phyloP scores from a whole-genome alignment of 2,888 invertebrate species.

The Gisinianus flammeolus region DNA sequence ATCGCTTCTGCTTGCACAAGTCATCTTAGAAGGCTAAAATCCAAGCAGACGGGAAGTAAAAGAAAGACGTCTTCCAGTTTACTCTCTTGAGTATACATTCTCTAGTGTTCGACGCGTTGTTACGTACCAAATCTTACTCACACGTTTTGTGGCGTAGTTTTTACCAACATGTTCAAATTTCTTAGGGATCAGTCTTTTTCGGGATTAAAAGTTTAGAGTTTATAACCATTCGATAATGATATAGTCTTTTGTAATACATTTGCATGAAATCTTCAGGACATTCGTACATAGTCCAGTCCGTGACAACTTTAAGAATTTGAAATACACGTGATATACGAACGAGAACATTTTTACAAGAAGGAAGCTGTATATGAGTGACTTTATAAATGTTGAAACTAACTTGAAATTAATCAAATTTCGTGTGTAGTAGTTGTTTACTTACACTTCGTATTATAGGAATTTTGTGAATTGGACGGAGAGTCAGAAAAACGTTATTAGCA shows the following conservation, averaged over 20 bases:
- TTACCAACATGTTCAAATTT: conserved; percentile 10
- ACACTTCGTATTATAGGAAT: too few relatives aligned
- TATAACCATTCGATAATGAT: too few relatives aligned
- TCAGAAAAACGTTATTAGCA: too few relatives aligned
- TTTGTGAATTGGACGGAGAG: too few relatives aligned
- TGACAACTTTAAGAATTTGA: too few relatives aligned
- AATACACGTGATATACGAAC: too few relatives aligned
- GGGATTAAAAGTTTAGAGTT: conserved; percentile 6
- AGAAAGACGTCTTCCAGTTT: conserved; percentile 24
- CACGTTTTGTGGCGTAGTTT: conserved; percentile 7
- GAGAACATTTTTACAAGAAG: background rate
- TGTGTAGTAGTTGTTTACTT: background rate
- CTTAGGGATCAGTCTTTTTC: background rate
- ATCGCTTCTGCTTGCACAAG: conserved; percentile 7
- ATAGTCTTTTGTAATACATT: too few relatives aligned
- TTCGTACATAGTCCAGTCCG: too few relatives aligned
- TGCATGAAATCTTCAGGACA: too few relatives aligned
- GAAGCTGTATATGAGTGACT: background rate
- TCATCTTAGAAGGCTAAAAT: conserved; percentile 14
- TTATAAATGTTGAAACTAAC: background rate
- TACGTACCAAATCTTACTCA: background rate
- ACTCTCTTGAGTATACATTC: background rate
- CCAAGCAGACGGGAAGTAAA: conserved; percentile 21
- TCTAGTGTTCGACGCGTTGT: background rate
- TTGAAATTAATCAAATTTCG: background rate